These are phyloP conservation scores for Vanacampus margaritifer DNA, from an alignment of 2,113 vertebrate species.

Conservation along the genomic window DNA sequence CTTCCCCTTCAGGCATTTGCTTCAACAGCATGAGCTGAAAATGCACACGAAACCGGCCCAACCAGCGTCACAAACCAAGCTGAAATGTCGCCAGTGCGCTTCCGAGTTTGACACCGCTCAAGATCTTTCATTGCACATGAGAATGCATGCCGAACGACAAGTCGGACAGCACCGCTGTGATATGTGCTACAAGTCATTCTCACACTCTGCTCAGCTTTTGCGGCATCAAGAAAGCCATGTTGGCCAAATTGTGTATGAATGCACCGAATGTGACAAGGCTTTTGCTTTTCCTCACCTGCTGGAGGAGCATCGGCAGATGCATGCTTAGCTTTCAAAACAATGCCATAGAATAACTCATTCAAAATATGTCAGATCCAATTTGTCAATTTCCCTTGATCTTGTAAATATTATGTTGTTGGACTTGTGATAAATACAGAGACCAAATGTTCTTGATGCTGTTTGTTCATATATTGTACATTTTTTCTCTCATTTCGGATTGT, in stretches of 20 bases:
- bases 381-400: slow-evolving; percentile 19
- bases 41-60: slow-evolving; percentile 36
- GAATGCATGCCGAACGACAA: slow-evolving; percentile 51
- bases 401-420: slow-evolving; percentile 16
- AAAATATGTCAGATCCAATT: slow-evolving; percentile 1
- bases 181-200: slow-evolving; percentile 77
- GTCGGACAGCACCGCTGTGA: slow-evolving; percentile 65
- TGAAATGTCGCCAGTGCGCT: slow-evolving; percentile 57
- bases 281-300: slow-evolving; percentile 75
- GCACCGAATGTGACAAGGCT: slow-evolving; percentile 77
- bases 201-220: slow-evolving; percentile 48
- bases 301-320: slow-evolving; percentile 70
- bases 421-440: slow-evolving; percentile 27
- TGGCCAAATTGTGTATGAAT: slow-evolving; percentile 77
- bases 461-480: slow-evolving; percentile 18
- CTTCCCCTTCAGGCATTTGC: slow-evolving; percentile 59
- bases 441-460: slow-evolving; percentile 31
- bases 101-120: slow-evolving; percentile 36
- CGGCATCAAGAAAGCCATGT: slow-evolving; percentile 75
- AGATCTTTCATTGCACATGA: slow-evolving; percentile 62
- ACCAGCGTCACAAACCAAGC: neutral
- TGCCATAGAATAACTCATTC: neutral
- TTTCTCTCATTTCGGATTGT: neutral
- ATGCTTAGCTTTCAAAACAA: slow-evolving; percentile 42
- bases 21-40: slow-evolving; percentile 58